Base-by-base conservation (phyloP, 2,888 invertebrate species). In the Coenonympha glycerion region DNA sequence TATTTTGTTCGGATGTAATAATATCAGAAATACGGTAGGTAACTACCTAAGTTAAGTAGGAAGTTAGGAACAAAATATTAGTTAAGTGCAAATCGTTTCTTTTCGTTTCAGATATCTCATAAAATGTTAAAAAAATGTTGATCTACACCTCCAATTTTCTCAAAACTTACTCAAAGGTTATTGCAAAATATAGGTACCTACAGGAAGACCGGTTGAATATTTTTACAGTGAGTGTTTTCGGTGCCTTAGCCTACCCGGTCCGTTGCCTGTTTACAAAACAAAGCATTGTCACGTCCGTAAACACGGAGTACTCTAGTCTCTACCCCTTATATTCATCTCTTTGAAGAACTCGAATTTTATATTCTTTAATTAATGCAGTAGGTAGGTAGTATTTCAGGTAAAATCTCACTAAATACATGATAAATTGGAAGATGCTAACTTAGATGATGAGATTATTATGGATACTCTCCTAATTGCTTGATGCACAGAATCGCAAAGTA, bases 261-360 rank as follows among this genome's bases (percentile, higher is more conserved):
- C 11, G 21, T 1, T 40, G 47, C 47, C 34, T 70, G 73, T 80
- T 81, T 74, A 71, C 68, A 60, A 79, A 81, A 79, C 71, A 73
- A 47, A 28, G 61, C 61, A 62, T 66, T 68, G 68, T 62, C 57
- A n/a, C 22, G 3, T 3, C 19, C n/a, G 5, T 34, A 34, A 33
- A n/a, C 18, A 36, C 19, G 3, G 5, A n/a, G 28, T n/a, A 26
- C 31, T 6, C 5, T n/a, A n/a, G n/a, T n/a, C n/a, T n/a, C n/a
- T n/a, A n/a, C n/a, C 19, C 36, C 37, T 22, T 22, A 21, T 6
- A 22, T 1, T 13, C 2, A 2, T 1, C 2, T 2, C 8, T 3
- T 3, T 13, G 0, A 1, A 13, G 6, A 19, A 15, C 21, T 37
- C 11, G 13, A 21, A 3, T 13, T n/a, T n/a, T n/a, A n/a, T n/a